These are phyloP conservation scores for Apostichopus parvimensis DNA, from an alignment of 35 echinoderm and acorn worm genomes.

Conservation along the genomic window DNA sequence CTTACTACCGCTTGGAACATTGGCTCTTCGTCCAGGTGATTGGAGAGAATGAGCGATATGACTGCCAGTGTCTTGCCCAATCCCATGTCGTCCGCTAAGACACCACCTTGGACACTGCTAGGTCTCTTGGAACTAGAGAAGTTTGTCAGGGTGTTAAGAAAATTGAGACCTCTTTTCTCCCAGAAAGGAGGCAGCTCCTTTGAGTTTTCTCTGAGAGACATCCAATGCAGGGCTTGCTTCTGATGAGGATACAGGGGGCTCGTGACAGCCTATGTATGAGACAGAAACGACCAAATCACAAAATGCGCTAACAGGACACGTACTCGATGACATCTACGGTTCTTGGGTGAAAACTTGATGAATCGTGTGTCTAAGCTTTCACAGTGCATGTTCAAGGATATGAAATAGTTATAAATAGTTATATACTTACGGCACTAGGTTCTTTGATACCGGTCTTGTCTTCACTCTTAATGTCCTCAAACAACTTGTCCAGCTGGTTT, in stretches of 20 bases:
- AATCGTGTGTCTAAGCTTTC: too few relatives aligned
- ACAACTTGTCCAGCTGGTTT: conserved; percentile 64
- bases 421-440: conserved; percentile 40
- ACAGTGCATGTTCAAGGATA: too few relatives aligned
- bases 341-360: too few relatives aligned
- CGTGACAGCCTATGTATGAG: conserved; percentile 55
- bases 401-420: too few relatives aligned
- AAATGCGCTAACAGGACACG: too few relatives aligned
- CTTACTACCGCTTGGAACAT: conserved; percentile 12
- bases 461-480: conserved; percentile 55
- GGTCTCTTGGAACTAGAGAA: conserved; percentile 67
- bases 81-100: conserved; percentile 92
- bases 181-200: conserved; percentile 78
- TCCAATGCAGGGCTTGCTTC: conserved; percentile 92
- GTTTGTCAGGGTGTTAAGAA: conserved; percentile 78
- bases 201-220: conserved; percentile 68
- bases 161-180: conserved; percentile 54
- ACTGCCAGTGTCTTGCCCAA: conserved; percentile 81
- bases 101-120: conserved; percentile 69
- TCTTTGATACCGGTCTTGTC: conserved; percentile 46
- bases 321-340: too few relatives aligned
- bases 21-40: conserved; percentile 5
- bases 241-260: conserved; percentile 80
- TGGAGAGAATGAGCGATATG: conserved; percentile 67
- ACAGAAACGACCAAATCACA: too few relatives aligned